phyloP scores from a whole-genome alignment of 2,113 vertebrate species.

The Rhynchomys soricoides region DNA sequence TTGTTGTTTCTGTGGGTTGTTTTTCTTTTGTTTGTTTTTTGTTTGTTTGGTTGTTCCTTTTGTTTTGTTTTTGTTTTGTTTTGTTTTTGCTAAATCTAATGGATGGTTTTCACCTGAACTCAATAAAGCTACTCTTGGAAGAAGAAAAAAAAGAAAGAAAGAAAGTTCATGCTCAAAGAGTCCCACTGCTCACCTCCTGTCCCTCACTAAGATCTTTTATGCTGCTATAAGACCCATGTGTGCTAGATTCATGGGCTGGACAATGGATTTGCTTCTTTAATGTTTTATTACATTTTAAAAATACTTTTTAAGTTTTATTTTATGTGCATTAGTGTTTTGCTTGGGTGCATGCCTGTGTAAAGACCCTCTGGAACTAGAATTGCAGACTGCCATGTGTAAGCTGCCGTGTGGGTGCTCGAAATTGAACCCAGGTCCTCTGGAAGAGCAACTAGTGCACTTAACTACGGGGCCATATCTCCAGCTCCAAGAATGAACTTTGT shows the following conservation, averaged over 20 bases:
- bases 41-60: too few species aligned
- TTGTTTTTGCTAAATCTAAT: too few species aligned
- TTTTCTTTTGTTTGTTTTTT: too few species aligned
- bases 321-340: not conserved
- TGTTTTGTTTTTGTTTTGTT: too few species aligned
- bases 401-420: not conserved
- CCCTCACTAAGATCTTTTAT: not conserved
- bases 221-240: not conserved
- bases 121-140: too few species aligned
- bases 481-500: not conserved
- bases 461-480: not conserved
- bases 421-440: too few species aligned
- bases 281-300: not conserved
- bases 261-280: not conserved
- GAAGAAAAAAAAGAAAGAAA: too few species aligned
- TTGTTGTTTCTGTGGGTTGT: too few species aligned
- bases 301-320: not conserved
- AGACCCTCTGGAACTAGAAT: not conserved
- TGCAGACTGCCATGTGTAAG: not conserved
- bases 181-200: not conserved
- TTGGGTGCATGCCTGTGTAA: not conserved
- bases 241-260: not conserved
- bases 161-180: not conserved
- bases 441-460: not conserved
- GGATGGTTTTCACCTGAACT: too few species aligned